Base-by-base conservation (phyloP, 2,797 vertebrate genomes). In the Pelochelys cantorii region DNA sequence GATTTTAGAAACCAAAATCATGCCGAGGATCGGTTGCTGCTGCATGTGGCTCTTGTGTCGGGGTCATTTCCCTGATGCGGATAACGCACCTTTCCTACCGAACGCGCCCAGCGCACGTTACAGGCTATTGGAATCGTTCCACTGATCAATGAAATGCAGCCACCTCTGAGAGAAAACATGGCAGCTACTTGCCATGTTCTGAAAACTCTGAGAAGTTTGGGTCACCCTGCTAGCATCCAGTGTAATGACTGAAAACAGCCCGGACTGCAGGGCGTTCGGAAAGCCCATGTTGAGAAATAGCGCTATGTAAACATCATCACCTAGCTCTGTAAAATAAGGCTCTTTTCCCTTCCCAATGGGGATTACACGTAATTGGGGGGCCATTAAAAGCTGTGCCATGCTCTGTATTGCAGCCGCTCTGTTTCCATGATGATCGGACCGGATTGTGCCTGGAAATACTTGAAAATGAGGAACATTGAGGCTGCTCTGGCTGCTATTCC, bases 291-390 rank as follows among this genome's bases (percentile, higher is more conserved):
- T 5, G 22, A 22, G 78, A 22, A n/a, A 42, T 12, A 75, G 11
- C 48, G 37, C 74, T 34, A 10, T 8, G 23, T 9, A 22, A 34
- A 22, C 4, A 23, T 23, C 17, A 53, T 20, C 34, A 20, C 5
- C 31, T 22, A 31, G 11, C 53, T 79, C 10, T 81, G 48, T 34
- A n/a, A 37, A 42, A 27, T 53, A 11, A 27, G 23, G 13, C 68
- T 27, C 84, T 80, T 27, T 83, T 80, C 81, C 52, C 10, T 52
- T 77, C 57, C 17, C 60, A 85, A 0, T 12, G 11, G 12, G 53
- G 27, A 48, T 23, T 37, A 0, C 0, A 23, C 0, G 0, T 55
- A 79, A 29, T 25, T 10, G 11, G 57, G 42, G 42, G 42, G 42
- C 42, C 42, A 9, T 48, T 48, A 48, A 48, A 48, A 48, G 8